Evolutionary conservation across 2,888 invertebrate species (phyloP).

Genomic region (Caenorhabditis panamensis): DNA sequence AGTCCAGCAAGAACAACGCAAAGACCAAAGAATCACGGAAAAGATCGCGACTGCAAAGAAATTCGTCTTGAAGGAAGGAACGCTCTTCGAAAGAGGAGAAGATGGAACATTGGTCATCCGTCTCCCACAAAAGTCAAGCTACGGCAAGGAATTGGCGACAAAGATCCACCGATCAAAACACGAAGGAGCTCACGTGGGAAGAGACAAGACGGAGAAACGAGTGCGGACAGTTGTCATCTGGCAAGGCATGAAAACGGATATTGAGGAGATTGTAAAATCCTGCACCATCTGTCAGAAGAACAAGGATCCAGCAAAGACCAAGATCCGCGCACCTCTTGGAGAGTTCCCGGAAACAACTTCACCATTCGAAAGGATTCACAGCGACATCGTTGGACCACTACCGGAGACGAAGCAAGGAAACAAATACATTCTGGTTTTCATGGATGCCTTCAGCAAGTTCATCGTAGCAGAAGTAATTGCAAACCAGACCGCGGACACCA

Average conservation of each 20-base stretch:
- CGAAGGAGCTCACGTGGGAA: not conserved
- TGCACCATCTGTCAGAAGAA: conserved; percentile 17
- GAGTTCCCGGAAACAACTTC: conserved; percentile 2
- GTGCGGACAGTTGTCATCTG: not conserved
- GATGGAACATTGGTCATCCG: too few species aligned
- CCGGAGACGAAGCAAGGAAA: conserved; percentile 42
- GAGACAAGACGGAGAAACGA: not conserved
- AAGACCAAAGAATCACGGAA: too few species aligned
- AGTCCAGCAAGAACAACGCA: too few species aligned
- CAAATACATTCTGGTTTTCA: conserved; percentile 25
- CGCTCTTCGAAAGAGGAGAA: too few species aligned
- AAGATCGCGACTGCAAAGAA: too few species aligned
- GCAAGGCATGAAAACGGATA: not conserved
- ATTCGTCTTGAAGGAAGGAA: too few species aligned
- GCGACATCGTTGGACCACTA: conserved; percentile 54
- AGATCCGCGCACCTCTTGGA: not conserved
- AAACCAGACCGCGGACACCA: conserved; percentile 2
- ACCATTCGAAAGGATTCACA: conserved; percentile 51
- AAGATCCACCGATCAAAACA: too few species aligned
- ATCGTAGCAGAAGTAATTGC: conserved; percentile 20
- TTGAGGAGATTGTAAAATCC: not conserved
- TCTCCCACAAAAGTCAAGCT: too few species aligned
- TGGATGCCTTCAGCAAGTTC: conserved; percentile 43
- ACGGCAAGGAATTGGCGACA: too few species aligned
- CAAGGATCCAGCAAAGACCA: conserved; percentile 11